Conservation (phyloP, 2,113 vertebrate species). For the Vidua chalybeata region DNA sequence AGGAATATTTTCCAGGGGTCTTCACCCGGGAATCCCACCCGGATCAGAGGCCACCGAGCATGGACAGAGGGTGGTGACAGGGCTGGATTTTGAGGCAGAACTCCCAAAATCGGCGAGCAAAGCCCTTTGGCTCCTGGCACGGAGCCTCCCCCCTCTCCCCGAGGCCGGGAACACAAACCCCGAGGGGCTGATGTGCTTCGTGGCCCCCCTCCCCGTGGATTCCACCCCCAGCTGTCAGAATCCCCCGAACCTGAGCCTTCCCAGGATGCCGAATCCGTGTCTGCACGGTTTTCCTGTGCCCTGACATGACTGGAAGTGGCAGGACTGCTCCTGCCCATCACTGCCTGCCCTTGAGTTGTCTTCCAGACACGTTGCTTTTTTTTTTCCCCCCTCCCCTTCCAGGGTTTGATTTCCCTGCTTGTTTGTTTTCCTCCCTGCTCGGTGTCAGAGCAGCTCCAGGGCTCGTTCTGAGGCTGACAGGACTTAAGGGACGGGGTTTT, state of each 20-base stretch:
- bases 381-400: background rate
- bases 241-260: background rate
- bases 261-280: background rate
- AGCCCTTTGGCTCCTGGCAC: too few species aligned
- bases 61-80: rapidly evolving
- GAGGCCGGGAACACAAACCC: too few species aligned
- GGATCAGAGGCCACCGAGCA: background rate
- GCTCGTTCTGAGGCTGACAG: background rate
- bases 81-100: background rate
- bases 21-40: background rate
- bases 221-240: background rate
- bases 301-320: conserved; percentile 47
- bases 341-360: conserved; percentile 56
- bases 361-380: background rate
- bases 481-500: background rate
- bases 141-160: background rate
- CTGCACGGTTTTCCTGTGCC: background rate
- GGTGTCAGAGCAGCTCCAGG: conserved; percentile 2
- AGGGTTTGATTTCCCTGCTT: background rate
- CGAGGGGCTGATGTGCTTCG: background rate
- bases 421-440: background rate
- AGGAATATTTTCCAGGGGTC: background rate
- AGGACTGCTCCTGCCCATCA: conserved; percentile 29
- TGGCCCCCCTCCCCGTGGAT: too few species aligned
- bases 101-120: rapidly evolving